A percentile compares a stretch with the other conserved stretches of the same genome.
Conservation (phyloP, 2,113 vertebrate genomes). For the Clarias magur region DNA sequence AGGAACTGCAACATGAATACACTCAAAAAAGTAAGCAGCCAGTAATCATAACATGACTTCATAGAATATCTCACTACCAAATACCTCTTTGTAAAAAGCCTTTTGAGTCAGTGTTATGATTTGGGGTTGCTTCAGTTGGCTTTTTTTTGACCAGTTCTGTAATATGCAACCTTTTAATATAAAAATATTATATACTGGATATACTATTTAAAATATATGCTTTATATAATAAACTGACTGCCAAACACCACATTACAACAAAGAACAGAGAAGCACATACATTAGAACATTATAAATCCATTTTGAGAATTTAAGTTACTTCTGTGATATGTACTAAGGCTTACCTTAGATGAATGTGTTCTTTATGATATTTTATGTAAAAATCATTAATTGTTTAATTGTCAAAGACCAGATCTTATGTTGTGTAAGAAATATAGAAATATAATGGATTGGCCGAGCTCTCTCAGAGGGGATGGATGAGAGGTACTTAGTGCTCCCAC, state of each 20-base stretch:
- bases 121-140: too few relatives aligned
- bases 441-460: background rate
- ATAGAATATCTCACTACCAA: background rate
- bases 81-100: background rate
- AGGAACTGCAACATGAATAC: constrained; percentile 80
- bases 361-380: background rate
- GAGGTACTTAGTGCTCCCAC: too few relatives aligned
- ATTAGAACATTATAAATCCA: background rate
- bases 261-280: background rate
- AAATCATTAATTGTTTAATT: background rate
- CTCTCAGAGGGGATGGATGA: too few relatives aligned
- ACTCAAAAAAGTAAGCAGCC: constrained; percentile 77
- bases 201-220: background rate
- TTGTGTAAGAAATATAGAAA: background rate
- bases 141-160: background rate
- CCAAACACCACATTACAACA: background rate
- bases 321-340: background rate
- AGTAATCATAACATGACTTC: background rate
- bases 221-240: background rate
- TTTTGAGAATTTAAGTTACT: background rate
- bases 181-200: background rate
- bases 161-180: background rate
- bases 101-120: too few relatives aligned
- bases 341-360: background rate
- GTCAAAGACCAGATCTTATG: background rate